Evolutionary conservation across 2,113 vertebrate genomes (phyloP), one percentile per base, ranked within the genome.

Genomic region (Copsychus sechellarum): DNA sequence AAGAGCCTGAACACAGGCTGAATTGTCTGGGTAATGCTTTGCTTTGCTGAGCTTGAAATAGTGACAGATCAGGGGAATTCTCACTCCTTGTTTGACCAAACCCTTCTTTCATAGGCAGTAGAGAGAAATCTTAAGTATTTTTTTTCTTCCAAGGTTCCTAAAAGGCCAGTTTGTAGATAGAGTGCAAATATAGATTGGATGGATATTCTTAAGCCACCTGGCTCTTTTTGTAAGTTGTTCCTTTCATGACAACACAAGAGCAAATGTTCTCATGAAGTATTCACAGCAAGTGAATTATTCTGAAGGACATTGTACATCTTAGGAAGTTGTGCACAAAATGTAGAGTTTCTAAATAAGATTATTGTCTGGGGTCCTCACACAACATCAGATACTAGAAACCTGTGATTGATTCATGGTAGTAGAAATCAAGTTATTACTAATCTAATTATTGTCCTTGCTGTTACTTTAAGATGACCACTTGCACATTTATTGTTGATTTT

Each of bases 371-470:
- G 85, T 69, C 50, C 40, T 90, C 34, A 40, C 54, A 45, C 40
- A 70, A 3, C 70, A 92, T 62, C 91, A 82, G 70, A 11, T 65
- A 11, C 2, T 80, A 93, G 81, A 81, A 92, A 88, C 86, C 60
- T 74, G 22, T 86, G 88, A 74, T 31, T 62, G 61, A 92, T 84
- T 70, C 60, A 51, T 79, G 86, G 38, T n/a, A 71, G 56, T 85
- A 73, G 67, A 90, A 94, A 86, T 58, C 71, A 83, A 88, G 69
- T 70, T 82, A 61, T 43, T 86, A 43, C 87, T 89, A 62, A 73
- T 40, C 48, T 66, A 81, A 66, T 94, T 43, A 40, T 38, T 92
- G 64, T 88, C 80, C 77, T 58, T 91, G 36, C 64, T 90, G 43
- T 80, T 92, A 42, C 53, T 94, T 81, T 84, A 74, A 73, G 76